Percentiles rank a stretch among this genome's conserved stretches.
These are phyloP conservation scores for Danionella dracula DNA, from an alignment of 2,797 vertebrate species.

Conservation along the genomic window DNA sequence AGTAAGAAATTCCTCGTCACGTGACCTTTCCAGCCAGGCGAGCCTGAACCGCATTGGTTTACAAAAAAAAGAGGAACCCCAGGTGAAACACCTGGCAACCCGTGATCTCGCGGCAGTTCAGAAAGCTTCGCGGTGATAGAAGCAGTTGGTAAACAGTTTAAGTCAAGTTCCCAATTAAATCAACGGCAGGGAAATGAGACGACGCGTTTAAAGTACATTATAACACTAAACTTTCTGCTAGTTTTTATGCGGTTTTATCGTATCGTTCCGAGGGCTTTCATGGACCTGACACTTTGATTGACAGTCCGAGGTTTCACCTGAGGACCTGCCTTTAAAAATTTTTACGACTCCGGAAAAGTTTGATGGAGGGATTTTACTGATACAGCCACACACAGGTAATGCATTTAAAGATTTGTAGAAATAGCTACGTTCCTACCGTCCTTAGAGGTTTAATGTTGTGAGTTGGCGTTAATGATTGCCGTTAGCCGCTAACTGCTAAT, in stretches of 20 bases:
- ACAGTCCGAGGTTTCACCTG: conserved; percentile 10
- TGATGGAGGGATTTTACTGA: conserved; percentile 8
- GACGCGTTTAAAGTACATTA: not conserved
- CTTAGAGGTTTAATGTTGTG: not conserved
- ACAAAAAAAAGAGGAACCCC: too few species aligned
- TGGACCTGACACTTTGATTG: not conserved
- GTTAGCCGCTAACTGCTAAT: conserved; percentile 13
- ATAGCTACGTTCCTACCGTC: not conserved
- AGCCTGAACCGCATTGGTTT: not conserved
- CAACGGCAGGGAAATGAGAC: too few species aligned
- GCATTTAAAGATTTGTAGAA: not conserved
- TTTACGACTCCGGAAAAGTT: not conserved
- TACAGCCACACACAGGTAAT: conserved; percentile 3
- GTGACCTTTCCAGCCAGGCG: too few species aligned
- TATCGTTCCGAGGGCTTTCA: not conserved
- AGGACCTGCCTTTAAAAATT: not conserved
- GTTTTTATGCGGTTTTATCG: not conserved
- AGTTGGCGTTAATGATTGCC: not conserved
- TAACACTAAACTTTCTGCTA: not conserved
- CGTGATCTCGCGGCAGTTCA: too few species aligned
- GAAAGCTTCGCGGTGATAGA: too few species aligned
- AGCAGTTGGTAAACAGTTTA: too few species aligned
- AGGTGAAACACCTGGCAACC: too few species aligned
- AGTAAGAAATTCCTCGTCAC: too few species aligned
- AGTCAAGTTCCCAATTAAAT: too few species aligned